Evolutionary conservation across 2,888 invertebrate genomes (phyloP).

Genomic region (Monochamus alternatus): DNA sequence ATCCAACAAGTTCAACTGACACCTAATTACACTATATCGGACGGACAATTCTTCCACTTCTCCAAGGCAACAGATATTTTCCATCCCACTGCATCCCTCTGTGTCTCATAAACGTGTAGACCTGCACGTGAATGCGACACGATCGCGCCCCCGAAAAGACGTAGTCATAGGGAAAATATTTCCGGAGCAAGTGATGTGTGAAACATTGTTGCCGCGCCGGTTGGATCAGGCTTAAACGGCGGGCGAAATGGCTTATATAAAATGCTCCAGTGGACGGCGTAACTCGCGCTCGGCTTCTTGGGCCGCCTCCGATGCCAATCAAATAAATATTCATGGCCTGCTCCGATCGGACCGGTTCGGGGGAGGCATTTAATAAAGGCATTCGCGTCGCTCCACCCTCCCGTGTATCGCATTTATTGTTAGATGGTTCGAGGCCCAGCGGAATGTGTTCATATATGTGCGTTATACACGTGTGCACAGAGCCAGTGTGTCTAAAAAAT

Average conservation of each 20-base stretch:
- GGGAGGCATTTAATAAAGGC: slow-evolving; percentile 30
- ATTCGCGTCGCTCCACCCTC: neutral
- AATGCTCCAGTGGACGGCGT: slow-evolving; percentile 28
- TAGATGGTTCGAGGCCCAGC: neutral
- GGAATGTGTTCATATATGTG: neutral
- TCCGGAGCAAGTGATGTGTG: slow-evolving; percentile 57
- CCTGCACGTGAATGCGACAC: slow-evolving; percentile 31
- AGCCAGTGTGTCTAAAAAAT: no score
- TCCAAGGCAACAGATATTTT: neutral
- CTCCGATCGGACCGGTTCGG: neutral
- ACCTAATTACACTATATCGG: neutral
- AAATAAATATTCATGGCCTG: slow-evolving; percentile 24
- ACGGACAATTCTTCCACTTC: neutral
- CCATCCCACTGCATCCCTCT: neutral
- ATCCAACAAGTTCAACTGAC: neutral
- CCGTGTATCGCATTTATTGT: neutral
- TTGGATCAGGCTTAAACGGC: slow-evolving; percentile 56
- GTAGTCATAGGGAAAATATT: slow-evolving; percentile 51
- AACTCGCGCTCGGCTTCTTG: slow-evolving; percentile 31
- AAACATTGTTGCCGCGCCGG: slow-evolving; percentile 59
- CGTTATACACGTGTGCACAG: no score
- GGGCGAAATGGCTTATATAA: slow-evolving; percentile 56
- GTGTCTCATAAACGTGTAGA: neutral
- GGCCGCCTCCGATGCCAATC: slow-evolving; percentile 35
- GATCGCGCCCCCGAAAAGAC: slow-evolving; percentile 34